Evolutionary conservation across 2,888 invertebrate genomes (phyloP).

Genomic region (Endomychus coccineus): DNA sequence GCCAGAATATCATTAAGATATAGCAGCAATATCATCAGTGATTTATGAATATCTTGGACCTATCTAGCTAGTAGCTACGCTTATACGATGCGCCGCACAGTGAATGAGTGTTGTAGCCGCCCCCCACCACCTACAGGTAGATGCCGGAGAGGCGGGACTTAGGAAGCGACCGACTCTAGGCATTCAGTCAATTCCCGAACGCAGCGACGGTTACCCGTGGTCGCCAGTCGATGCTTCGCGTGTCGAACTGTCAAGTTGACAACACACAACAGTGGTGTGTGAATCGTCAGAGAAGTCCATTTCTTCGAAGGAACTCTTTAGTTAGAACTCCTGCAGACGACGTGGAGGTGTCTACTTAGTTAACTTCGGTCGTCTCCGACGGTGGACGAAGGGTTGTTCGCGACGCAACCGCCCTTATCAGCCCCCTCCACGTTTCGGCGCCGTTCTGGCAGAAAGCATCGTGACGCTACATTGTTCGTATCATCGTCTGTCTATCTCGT

Average conservation of each 20-base stretch:
- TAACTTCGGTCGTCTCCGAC: conserved; percentile 35
- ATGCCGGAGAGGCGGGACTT: conserved; percentile 39
- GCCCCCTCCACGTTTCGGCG: conserved; percentile 41
- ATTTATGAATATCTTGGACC: conserved; percentile 42
- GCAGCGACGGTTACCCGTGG: conserved; percentile 22
- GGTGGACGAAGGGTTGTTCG: conserved; percentile 38
- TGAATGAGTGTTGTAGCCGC: conserved; percentile 44
- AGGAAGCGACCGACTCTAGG: conserved; percentile 39
- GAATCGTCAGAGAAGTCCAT: conserved; percentile 2
- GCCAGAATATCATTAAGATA: conserved; percentile 32
- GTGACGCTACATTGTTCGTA: conserved; percentile 43
- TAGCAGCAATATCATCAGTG: conserved; percentile 36
- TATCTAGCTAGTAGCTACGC: conserved; percentile 27
- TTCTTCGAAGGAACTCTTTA: conserved; percentile 16
- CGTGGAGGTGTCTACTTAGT: too few species aligned
- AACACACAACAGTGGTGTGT: not conserved
- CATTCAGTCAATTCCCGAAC: conserved; percentile 43
- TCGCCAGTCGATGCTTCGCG: conserved; percentile 5
- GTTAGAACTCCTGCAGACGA: too few species aligned
- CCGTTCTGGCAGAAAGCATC: conserved; percentile 43
- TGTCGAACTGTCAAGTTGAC: not conserved
- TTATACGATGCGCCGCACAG: conserved; percentile 29
- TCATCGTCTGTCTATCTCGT: conserved; percentile 34
- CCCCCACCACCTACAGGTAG: conserved; percentile 40
- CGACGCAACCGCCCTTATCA: conserved; percentile 43